Base-by-base conservation (phyloP, 1,140 invertebrate genomes). In the Epicauta chinensis region DNA sequence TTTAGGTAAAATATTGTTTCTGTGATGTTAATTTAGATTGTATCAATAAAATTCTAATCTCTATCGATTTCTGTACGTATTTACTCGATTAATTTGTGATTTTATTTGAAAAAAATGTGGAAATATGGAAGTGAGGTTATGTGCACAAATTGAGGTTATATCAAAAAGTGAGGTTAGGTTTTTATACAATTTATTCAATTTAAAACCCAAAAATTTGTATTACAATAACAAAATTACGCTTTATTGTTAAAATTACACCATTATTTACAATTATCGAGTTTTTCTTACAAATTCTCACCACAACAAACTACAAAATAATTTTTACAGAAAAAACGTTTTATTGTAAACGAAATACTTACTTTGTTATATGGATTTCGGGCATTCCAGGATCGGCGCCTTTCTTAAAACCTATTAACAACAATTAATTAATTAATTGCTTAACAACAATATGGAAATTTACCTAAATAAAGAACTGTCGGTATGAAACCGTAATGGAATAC, bases 401-500 rank as follows among this genome's bases (percentile, higher is more conserved):
- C 38, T 65, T 69, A 53, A 82, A 82, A 53, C 81, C 80, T 82
- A 32, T 43, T n/a, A 68, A 64, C 43, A 55, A 23, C 23, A 23
- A 23, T 23, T 31, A 59, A n/a, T n/a, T n/a, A n/a, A n/a, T n/a
- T n/a, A n/a, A n/a, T n/a, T n/a, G n/a, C n/a, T n/a, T 47, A 23
- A 59, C 60, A 53, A 39, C 16, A 23, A 35, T 58, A 36, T 3
- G 11, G 12, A 39, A 15, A 66, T 71, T 76, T 75, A 85, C 82
- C 82, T 72, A 85, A 73, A 71, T 81, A 84, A 2, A 85, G 57
- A 17, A 84, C 76, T 9, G 80, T 73, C 1, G 82, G 82, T 51
- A 85, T 79, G 41, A 84, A 85, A 23, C 80, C 81, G 77, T 81
- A 84, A 59, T 84, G 82, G 51, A 84, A 84, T 41, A 78, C 68